Conservation (phyloP, 2,113 vertebrate species). For the Talpa occidentalis region DNA sequence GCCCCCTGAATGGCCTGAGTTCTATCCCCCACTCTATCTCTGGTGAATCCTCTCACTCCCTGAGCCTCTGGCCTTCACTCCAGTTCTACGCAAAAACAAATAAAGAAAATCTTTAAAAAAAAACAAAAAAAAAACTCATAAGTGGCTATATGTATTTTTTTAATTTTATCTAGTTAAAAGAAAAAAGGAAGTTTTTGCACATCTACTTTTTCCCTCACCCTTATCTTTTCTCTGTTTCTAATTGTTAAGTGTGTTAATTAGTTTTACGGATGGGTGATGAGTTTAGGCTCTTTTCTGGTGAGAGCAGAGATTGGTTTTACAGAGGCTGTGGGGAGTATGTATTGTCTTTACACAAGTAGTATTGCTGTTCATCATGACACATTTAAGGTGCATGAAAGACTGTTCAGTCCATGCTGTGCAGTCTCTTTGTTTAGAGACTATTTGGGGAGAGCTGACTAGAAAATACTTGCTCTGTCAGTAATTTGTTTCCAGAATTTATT, state of each 20-base stretch:
- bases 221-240: neutral
- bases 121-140: neutral
- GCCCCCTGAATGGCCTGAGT: no score
- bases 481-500: slow-evolving; percentile 32
- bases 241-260: neutral
- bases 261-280: neutral
- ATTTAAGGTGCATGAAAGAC: neutral
- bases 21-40: no score
- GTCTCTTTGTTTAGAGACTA: slow-evolving; percentile 5
- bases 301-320: neutral
- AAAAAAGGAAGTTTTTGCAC: neutral
- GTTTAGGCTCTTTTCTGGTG: slow-evolving; percentile 19
- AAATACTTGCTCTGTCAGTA: slow-evolving; percentile 5
- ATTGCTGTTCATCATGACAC: neutral
- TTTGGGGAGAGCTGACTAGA: neutral
- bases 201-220: neutral
- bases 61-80: no score
- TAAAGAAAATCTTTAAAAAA: no score
- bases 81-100: no score
- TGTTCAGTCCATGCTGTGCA: neutral
- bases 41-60: no score
- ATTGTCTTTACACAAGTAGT: neutral
- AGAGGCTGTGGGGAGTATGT: neutral
- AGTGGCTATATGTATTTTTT: neutral
- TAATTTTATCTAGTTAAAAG: neutral